Evolutionary conservation across 2,797 vertebrate genomes (phyloP).

Genomic region (Lutjanus argentimaculatus): DNA sequence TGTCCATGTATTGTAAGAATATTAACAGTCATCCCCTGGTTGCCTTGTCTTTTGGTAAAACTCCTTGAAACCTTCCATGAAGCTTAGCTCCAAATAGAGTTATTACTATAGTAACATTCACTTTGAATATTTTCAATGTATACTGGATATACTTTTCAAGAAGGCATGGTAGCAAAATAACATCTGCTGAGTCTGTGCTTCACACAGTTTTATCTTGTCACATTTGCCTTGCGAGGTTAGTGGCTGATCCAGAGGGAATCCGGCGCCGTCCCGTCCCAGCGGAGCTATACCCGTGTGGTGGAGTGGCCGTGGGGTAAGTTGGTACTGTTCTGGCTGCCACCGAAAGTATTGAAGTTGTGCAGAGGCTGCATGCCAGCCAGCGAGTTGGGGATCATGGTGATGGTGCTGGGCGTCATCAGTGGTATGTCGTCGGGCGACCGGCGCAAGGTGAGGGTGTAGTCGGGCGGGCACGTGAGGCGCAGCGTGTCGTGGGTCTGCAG

Average conservation of each 20-base stretch:
- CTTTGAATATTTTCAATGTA: constrained; percentile 84
- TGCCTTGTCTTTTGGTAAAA: constrained; percentile 78
- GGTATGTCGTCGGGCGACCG: constrained; percentile 95
- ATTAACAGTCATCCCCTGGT: constrained; percentile 63
- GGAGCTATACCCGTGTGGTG: constrained; percentile 96
- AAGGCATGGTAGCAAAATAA: constrained; percentile 89
- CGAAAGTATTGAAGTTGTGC: constrained; percentile 97
- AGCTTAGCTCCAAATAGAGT: constrained; percentile 83
- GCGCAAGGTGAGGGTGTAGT: constrained; percentile 95
- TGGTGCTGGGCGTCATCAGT: constrained; percentile 95
- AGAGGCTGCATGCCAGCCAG: constrained; percentile 94
- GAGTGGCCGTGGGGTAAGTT: constrained; percentile 97
- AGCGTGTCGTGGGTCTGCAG: constrained; percentile 91
- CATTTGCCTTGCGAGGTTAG: constrained; percentile 34
- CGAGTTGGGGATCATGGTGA: constrained; percentile 97
- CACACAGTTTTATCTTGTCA: constrained; percentile 38
- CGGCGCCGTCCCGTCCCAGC: not conserved
- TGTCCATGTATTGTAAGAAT: constrained; percentile 44
- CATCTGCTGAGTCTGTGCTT: constrained; percentile 79
- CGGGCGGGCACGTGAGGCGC: constrained; percentile 92
- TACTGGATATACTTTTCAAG: constrained; percentile 78
- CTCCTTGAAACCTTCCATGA: constrained; percentile 62
- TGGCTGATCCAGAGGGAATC: constrained; percentile 28
- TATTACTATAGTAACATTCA: constrained; percentile 84
- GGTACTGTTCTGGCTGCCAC: constrained; percentile 95